Percentiles rank a stretch among this genome's conserved stretches.
Evolutionary conservation across 2,888 invertebrate genomes (phyloP).

Genomic region (Cataglyphis albicans): DNA sequence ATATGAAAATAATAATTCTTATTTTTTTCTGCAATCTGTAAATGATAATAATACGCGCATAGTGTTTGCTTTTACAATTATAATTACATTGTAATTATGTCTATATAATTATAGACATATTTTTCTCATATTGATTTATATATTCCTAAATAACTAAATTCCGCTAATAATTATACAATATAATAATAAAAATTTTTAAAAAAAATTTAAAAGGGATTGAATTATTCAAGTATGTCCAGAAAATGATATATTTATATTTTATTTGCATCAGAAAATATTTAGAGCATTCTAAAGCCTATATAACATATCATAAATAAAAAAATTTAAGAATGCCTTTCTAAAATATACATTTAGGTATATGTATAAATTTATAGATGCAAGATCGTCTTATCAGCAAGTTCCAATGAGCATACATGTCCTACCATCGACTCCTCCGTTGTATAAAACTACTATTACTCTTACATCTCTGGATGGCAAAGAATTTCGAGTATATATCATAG

Average conservation of each 20-base stretch:
- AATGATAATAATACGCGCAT: not conserved
- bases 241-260: not conserved
- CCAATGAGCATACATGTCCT: conserved; percentile 70
- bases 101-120: not conserved
- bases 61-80: not conserved
- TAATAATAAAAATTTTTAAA: not conserved
- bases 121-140: not conserved
- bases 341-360: not conserved
- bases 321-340: not conserved
- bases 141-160: not conserved
- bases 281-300: not conserved
- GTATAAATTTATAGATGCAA: conserved; percentile 63
- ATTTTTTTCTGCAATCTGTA: not conserved
- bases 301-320: not conserved
- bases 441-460: conserved; percentile 67
- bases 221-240: not conserved
- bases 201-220: not conserved
- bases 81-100: not conserved
- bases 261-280: not conserved
- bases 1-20: not conserved
- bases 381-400: conserved; percentile 44
- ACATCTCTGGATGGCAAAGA: conserved; percentile 70
- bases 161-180: not conserved
- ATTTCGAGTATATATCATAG: conserved; percentile 68
- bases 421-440: conserved; percentile 54